Evolutionary conservation across 2,888 invertebrate genomes (phyloP).

Genomic region (Apamea sordens): DNA sequence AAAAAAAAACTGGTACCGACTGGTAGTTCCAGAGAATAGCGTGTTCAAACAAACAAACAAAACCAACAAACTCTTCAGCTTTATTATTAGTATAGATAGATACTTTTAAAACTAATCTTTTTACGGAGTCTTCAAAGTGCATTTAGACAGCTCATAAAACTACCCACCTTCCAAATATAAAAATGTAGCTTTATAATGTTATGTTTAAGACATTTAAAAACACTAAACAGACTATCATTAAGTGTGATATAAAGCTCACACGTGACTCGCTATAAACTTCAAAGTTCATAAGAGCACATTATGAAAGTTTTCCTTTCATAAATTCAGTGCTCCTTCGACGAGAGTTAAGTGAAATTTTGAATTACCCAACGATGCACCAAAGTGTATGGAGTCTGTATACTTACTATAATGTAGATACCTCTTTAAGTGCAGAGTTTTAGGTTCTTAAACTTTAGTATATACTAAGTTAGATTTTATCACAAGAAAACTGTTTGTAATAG

Average conservation of each 20-base stretch:
- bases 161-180: neutral
- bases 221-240: conserved; percentile 23
- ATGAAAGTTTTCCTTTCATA: conserved; percentile 70
- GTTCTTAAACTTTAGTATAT: conserved; percentile 51
- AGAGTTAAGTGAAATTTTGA: conserved; percentile 73
- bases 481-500: conserved; percentile 37
- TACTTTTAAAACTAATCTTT: neutral
- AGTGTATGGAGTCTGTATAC: conserved; percentile 59
- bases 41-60: too few species aligned
- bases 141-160: neutral
- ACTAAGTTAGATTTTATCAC: conserved; percentile 45
- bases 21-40: too few species aligned
- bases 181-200: neutral
- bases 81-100: too few species aligned
- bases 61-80: too few species aligned
- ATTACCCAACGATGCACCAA: conserved; percentile 70
- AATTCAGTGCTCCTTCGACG: conserved; percentile 66
- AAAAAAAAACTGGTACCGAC: too few species aligned
- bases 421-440: conserved; percentile 69
- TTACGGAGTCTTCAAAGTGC: neutral
- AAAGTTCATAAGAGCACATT: conserved; percentile 63
- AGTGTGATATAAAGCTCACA: conserved; percentile 36
- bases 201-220: conserved; percentile 1
- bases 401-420: conserved; percentile 47
- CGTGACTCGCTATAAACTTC: conserved; percentile 59